Evolutionary conservation across 2,888 invertebrate species (phyloP), one percentile per base, ranked within the genome.

Genomic region (Melikaiella ostensackeni): DNA sequence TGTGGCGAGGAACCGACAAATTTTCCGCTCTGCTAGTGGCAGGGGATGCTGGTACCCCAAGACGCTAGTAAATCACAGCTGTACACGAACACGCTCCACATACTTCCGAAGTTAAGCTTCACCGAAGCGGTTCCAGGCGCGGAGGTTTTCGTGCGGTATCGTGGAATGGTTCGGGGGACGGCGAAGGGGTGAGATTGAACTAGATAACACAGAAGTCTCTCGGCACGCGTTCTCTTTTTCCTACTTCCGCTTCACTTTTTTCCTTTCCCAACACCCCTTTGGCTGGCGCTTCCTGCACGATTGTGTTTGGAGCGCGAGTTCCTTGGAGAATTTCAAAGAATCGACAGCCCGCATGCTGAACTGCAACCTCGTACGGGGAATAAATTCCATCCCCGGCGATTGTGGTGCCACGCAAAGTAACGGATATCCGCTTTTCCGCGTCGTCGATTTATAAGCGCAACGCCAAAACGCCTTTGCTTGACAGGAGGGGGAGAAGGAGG

Each of bases 381-480:
- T 84, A 85, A 86, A 85, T 84, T 85, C 84, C 80, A 78, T 76
- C 80, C 70, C 73, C 77, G 79, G 77, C 79, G 78, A 75, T 79
- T 75, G 80, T 82, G 82, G 84, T 77, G 76, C 80, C 77, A 80
- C 79, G 84, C 84, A 81, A 83, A 83, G 83, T 82, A 84, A 84
- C 86, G 87, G 88, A 85, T 85, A 86, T 88, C 88, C 87, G 88
- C 85, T 88, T 88, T 87, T 89, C 86, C 87, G 81, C 85, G 64
- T 80, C 79, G 81, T 81, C 86, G 84, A 86, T 86, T 87, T 87
- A 87, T 86, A 85, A 82, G 80, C 82, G 80, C 81, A 81, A 74
- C 77, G 77, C 81, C 78, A 80, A 82, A 82, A 83, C 80, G 77
- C 77, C 77, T 59, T 77, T 74, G 75, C 61, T 61, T 76, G 80